These are phyloP conservation scores for Aramus guarauna DNA, from an alignment of 2,113 vertebrate genomes.

Conservation along the genomic window DNA sequence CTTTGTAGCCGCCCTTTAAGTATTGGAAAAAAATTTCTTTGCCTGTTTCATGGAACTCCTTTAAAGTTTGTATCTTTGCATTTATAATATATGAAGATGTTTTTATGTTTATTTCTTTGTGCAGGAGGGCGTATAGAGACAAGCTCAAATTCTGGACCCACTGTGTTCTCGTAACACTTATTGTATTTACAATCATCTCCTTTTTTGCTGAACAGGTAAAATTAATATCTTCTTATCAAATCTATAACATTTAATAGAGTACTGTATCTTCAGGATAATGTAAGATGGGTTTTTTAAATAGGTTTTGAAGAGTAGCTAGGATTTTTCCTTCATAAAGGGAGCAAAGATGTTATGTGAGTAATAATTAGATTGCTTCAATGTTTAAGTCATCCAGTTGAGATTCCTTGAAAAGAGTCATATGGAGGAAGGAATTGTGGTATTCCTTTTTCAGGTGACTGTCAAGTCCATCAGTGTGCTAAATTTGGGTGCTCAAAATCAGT, in stretches of 20 bases:
- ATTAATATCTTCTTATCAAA: neutral
- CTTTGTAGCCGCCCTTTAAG: neutral
- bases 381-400: neutral
- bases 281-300: neutral
- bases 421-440: neutral
- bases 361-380: neutral
- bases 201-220: constrained; percentile 98
- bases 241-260: neutral
- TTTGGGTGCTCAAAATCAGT: neutral
- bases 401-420: neutral
- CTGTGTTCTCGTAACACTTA: constrained; percentile 90
- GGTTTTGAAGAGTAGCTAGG: neutral
- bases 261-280: neutral
- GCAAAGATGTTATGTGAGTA: neutral
- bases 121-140: constrained; percentile 92
- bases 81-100: neutral
- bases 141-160: constrained; percentile 99
- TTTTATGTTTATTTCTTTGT: constrained; percentile 46
- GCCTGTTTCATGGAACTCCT: neutral
- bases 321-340: neutral
- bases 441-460: neutral
- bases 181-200: constrained; percentile 93
- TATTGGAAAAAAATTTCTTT: neutral
- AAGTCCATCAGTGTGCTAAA: neutral
- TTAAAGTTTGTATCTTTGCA: neutral